Percentiles rank a stretch among this genome's conserved stretches.
Conservation (phyloP, 1,140 invertebrate genomes). For the Eueides isabella region DNA sequence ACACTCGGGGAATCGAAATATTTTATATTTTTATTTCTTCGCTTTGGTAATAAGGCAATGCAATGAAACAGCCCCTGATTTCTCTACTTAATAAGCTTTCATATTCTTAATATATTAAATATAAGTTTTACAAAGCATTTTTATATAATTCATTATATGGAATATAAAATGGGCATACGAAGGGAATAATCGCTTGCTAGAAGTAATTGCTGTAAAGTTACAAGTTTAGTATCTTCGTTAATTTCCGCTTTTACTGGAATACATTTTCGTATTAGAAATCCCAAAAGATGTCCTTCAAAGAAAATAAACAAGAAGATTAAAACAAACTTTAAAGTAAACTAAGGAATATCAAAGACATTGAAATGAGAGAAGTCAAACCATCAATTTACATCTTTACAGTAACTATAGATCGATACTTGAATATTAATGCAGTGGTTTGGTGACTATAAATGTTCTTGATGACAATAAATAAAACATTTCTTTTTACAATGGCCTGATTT, state of each 20-base stretch:
- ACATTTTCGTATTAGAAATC: neutral
- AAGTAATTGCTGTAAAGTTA: neutral
- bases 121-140: too few species aligned
- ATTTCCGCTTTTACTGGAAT: neutral
- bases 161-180: too few species aligned
- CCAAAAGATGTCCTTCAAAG: neutral
- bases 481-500: too few species aligned
- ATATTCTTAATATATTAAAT: too few species aligned
- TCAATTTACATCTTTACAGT: neutral
- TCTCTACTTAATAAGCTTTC: too few species aligned
- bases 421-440: neutral
- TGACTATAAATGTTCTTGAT: neutral
- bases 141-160: too few species aligned
- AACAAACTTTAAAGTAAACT: neutral
- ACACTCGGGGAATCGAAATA: too few species aligned
- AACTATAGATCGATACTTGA: neutral
- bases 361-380: conserved; percentile 6
- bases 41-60: too few species aligned
- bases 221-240: neutral
- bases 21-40: too few species aligned
- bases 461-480: neutral
- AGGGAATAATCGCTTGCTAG: too few species aligned
- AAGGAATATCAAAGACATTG: conserved; percentile 6
- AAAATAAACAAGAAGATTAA: conserved; percentile 7
- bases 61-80: too few species aligned